Base-by-base conservation (phyloP, 2,888 invertebrate species). In the Seira musarum region DNA sequence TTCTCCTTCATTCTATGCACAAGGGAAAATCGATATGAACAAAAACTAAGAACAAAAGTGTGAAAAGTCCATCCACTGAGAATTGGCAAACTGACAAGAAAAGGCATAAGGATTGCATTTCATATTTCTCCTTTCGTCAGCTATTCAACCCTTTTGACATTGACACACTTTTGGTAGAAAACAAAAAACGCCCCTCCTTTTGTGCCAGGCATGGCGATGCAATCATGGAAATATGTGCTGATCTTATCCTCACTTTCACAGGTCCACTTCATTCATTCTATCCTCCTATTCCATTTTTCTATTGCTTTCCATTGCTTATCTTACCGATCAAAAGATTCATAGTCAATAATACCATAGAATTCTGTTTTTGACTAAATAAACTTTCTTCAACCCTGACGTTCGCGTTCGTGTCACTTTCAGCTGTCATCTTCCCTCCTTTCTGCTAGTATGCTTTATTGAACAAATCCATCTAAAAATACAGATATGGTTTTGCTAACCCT, bases 141-240 rank as follows among this genome's bases (percentile, higher is more conserved):
- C 61, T 3, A 2, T 17, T 69, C 19, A n/a, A 30, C 35, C 35
- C 8, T 19, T 70, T 19, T 64, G 64, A 72, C 72, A 72, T 49
- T 72, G 72, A 64, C 72, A 72, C 25, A 72, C 72, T 72, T 72
- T 60, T 40, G 21, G 5, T 40, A 40, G 30, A 61, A 49, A 70
- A 30, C 10, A 61, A 13, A 19, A 24, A 70, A 19, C 35, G 15
- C 49, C 15, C 17, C 2, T 49, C 15, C 17, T 15, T 70, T 70
- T 70, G 25, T 24, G 57, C 1, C 25, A 24, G 19, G 25, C 25
- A 24, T 6, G n/a, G n/a, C n/a, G n/a, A 68, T 46, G 46, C 13
- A 60, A 70, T 70, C 30, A 15, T 49, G 49, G 49, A 30, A 49
- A n/a, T 49, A 15, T 49, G 49, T n/a, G 49, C 30, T 3, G 49